Evolutionary conservation across 2,113 vertebrate genomes (phyloP), one percentile per base, ranked within the genome.

Genomic region (Nothobranchius kuhntae): DNA sequence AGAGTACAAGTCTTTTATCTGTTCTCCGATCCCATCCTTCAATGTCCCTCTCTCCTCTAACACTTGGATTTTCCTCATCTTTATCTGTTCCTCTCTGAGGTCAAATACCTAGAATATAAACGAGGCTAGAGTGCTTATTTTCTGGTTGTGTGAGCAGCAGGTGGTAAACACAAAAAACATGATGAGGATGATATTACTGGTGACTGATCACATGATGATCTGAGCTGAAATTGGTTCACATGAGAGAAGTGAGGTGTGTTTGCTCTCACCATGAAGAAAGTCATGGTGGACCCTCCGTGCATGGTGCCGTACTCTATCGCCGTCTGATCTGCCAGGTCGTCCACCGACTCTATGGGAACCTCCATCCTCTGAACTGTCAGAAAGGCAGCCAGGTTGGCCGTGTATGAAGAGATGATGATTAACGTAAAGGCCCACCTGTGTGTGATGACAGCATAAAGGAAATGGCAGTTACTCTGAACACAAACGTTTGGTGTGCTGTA

Each of bases 281-380:
- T 99, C 98, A 99, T 99, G 70, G 95, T 99, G 91, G 97, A 98
- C 63, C 98, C 98, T 0, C 96, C 96, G 0, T 99, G 97, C 90
- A 99, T 99, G 72, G 96, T 98, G 90, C 98, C 97, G 0, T 99
- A 99, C 87, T 97, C 96, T 2, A 99, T 99, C 48, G 96, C 92
- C 0, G 98, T 99, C 93, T 99, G 98, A 88, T 99, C 98, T 5
- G 97, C 98, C 42, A 99, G 90, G 90, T 99, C 98, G 14, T 99
- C 98, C 9, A 98, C 97, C 0, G 98, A 99, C 83, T 99, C 98
- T 6, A 47, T 40, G 1, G 38, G 38, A 7, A 40, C 38, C 38
- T 40, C 38, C 38, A 40, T 40, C 6, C 38, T 40, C 38, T 40
- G 38, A 40, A 40, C 38, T 40, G 38, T 40, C 38, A 40, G 38